These are phyloP conservation scores for Epinotia nisella DNA, from an alignment of 2,888 invertebrate genomes.

Conservation along the genomic window DNA sequence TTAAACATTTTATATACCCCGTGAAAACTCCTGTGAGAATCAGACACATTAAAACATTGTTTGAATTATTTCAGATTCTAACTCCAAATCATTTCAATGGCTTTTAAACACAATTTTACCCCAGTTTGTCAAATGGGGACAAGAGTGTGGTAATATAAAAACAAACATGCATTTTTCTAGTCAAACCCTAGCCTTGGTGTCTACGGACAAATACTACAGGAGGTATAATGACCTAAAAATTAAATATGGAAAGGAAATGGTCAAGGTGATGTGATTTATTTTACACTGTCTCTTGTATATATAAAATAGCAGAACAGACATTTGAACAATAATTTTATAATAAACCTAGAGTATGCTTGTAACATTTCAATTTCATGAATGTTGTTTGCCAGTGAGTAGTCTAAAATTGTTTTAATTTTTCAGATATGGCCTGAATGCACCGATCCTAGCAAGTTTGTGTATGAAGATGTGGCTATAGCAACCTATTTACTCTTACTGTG, in stretches of 20 bases:
- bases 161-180: constrained; percentile 56
- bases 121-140: constrained; percentile 87
- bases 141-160: constrained; percentile 62
- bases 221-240: constrained; percentile 90
- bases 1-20: no score
- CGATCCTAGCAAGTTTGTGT: constrained; percentile 97
- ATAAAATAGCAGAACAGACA: background rate
- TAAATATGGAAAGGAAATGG: constrained; percentile 90
- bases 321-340: no score
- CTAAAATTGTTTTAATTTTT: constrained; percentile 49
- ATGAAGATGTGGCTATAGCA: constrained; percentile 98
- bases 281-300: background rate
- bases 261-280: constrained; percentile 84
- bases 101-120: constrained; percentile 82
- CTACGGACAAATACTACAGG: constrained; percentile 87
- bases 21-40: no score
- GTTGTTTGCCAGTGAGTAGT: background rate
- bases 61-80: constrained; percentile 57
- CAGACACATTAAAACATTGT: no score
- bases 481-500: constrained; percentile 93
- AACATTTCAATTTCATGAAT: background rate
- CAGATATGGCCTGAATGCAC: constrained; percentile 96
- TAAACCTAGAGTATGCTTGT: background rate
- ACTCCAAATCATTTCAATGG: constrained; percentile 77
- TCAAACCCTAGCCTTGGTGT: constrained; percentile 87